Percentiles rank a stretch among this genome's conserved stretches.
phyloP scores from a whole-genome alignment of 2,888 invertebrate genomes.

The Lacanobia wlatinum region DNA sequence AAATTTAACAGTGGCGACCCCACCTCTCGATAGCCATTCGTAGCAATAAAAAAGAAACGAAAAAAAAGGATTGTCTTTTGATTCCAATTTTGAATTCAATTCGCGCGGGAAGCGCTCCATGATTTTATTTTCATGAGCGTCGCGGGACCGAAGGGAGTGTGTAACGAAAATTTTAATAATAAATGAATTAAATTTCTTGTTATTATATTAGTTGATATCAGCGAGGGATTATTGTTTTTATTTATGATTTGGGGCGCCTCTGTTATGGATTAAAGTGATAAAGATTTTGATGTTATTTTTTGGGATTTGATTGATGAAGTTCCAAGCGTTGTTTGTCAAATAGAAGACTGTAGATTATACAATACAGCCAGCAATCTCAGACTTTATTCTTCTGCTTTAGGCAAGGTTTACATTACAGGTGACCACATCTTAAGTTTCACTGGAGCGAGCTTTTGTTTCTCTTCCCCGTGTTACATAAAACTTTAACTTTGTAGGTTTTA shows the following conservation, averaged over 20 bases:
- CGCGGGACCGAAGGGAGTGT: slow-evolving; percentile 75
- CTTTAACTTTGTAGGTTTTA: no score
- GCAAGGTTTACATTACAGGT: neutral
- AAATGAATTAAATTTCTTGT: slow-evolving; percentile 80
- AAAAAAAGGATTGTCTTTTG: slow-evolving; percentile 88
- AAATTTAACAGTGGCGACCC: slow-evolving; percentile 85
- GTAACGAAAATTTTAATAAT: slow-evolving; percentile 84
- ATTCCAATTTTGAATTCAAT: slow-evolving; percentile 90
- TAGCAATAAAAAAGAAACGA: slow-evolving; percentile 82
- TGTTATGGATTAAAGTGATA: slow-evolving; percentile 64
- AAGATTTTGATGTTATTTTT: slow-evolving; percentile 60
- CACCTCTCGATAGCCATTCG: slow-evolving; percentile 80
- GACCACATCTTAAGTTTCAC: no score
- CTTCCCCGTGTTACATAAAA: no score
- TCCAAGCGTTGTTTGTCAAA: neutral
- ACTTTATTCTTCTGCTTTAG: neutral
- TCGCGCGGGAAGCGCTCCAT: slow-evolving; percentile 86
- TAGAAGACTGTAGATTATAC: neutral
- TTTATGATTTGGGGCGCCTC: slow-evolving; percentile 64
- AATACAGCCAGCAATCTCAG: accelerated
- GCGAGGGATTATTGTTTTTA: slow-evolving; percentile 74
- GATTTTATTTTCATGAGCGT: slow-evolving; percentile 90
- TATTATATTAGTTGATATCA: slow-evolving; percentile 77
- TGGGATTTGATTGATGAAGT: slow-evolving; percentile 41
- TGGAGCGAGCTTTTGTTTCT: no score